Evolutionary conservation across 2,113 vertebrate genomes (phyloP).

Genomic region (Anas platyrhynchos): DNA sequence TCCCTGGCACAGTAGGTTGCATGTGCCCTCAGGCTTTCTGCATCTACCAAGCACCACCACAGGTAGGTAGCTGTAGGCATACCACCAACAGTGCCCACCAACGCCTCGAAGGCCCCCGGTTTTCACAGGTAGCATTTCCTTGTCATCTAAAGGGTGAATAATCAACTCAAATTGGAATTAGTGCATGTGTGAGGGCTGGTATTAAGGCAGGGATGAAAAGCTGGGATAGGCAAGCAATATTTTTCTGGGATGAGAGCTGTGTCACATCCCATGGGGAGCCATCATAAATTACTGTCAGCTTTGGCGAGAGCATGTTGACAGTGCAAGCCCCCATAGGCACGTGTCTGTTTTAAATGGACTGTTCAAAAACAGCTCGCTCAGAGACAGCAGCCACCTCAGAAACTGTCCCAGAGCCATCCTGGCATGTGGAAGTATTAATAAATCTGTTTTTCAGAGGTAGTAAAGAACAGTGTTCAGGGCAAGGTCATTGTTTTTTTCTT

Average conservation of each 20-base stretch:
- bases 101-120: neutral
- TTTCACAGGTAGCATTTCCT: neutral
- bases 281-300: neutral
- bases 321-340: neutral
- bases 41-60: neutral
- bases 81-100: neutral
- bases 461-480: neutral
- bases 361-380: neutral
- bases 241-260: neutral
- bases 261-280: neutral
- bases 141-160: neutral
- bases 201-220: neutral
- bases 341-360: neutral
- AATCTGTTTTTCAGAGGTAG: neutral
- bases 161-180: neutral
- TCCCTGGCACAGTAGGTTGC: neutral
- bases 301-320: neutral
- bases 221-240: neutral
- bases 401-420: neutral
- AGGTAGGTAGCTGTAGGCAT: neutral
- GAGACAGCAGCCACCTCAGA: neutral
- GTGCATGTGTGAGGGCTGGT: neutral
- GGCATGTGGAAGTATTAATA: neutral
- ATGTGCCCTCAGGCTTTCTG: neutral
- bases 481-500: neutral